These are phyloP conservation scores for Cisticola juncidis DNA, from an alignment of 2,113 vertebrate species.

Conservation along the genomic window DNA sequence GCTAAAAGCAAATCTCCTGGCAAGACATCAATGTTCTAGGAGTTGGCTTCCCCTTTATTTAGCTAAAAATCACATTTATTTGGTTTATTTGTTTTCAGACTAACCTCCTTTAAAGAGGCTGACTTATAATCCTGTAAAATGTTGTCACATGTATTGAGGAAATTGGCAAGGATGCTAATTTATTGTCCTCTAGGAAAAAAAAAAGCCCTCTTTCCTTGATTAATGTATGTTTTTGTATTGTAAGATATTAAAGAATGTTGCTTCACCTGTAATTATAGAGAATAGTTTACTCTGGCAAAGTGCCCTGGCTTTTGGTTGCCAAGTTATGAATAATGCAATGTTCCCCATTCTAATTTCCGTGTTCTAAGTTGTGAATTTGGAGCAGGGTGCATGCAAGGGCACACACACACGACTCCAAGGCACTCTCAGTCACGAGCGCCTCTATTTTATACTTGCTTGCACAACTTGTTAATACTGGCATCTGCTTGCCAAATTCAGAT, in stretches of 20 bases:
- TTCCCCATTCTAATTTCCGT: conserved; percentile 70
- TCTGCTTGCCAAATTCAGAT: conserved; percentile 66
- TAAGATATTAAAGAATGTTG: conserved; percentile 68
- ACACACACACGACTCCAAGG: neutral
- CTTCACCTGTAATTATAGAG: conserved; percentile 71
- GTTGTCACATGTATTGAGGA: conserved; percentile 53
- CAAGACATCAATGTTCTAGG: neutral
- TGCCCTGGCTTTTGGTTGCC: conserved; percentile 63
- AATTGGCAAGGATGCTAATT: conserved; percentile 66
- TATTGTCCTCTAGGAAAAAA: conserved; percentile 66
- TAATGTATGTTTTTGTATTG: conserved; percentile 69
- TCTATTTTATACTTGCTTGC: conserved; percentile 74
- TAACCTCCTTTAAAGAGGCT: conserved; percentile 51
- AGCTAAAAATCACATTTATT: conserved; percentile 37
- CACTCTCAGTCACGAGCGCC: conserved; percentile 9
- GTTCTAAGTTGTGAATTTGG: conserved; percentile 69
- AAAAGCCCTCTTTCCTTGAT: conserved; percentile 59
- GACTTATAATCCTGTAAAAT: conserved; percentile 64
- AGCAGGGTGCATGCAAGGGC: conserved; percentile 68
- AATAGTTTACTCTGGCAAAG: conserved; percentile 66
- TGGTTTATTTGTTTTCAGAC: conserved; percentile 44
- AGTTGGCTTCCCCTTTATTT: conserved; percentile 5
- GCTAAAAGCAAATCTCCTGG: conserved; percentile 5
- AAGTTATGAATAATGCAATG: conserved; percentile 75
- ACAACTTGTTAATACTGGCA: conserved; percentile 69